These are phyloP conservation scores for Myotis lucifugus DNA, from an alignment of 2,113 vertebrate species.

Conservation along the genomic window DNA sequence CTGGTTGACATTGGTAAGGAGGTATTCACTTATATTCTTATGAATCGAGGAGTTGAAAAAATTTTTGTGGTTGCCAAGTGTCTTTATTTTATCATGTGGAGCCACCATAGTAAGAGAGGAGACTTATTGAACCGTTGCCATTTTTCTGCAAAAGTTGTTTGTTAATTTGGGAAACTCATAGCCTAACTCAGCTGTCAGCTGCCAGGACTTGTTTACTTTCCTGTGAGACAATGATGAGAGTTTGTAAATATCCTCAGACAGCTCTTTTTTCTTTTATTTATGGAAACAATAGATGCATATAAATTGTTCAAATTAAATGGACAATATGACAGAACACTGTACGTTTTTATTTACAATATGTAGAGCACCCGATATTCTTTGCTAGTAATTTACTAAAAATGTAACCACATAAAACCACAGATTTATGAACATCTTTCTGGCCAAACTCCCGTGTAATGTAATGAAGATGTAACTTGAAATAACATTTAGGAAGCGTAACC, in stretches of 20 bases:
- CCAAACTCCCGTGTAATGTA: neutral
- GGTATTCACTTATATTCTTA: neutral
- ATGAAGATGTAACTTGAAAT: neutral
- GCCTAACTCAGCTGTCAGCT: neutral
- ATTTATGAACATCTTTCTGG: neutral
- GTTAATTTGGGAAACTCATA: neutral
- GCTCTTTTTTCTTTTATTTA: neutral
- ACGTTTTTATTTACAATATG: neutral
- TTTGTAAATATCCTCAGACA: neutral
- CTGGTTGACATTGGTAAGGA: neutral
- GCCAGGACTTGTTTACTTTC: neutral
- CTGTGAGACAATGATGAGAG: neutral
- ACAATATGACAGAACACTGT: neutral
- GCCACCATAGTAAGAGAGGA: neutral
- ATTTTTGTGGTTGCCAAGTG: neutral
- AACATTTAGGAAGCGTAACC: neutral
- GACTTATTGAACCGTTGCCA: neutral
- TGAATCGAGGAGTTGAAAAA: neutral
- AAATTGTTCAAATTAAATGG: neutral
- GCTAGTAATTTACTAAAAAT: neutral
- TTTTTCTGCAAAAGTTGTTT: neutral
- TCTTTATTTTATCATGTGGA: neutral
- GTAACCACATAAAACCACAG: neutral
- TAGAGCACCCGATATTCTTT: neutral
- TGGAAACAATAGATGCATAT: neutral